phyloP scores from a whole-genome alignment of 1,140 invertebrate species.

The Acromyrmex charruanus region DNA sequence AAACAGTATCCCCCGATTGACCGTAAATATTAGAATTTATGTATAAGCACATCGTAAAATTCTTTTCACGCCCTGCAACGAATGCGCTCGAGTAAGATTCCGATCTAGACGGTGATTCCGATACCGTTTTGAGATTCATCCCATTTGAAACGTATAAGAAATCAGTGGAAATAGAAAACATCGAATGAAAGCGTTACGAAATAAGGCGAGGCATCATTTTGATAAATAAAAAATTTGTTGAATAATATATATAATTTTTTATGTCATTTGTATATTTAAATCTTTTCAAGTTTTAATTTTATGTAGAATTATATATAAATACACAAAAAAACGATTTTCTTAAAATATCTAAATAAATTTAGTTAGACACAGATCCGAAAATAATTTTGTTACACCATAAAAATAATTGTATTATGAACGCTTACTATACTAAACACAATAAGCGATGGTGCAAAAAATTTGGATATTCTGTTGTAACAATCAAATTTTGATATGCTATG shows the following conservation, averaged over 20 bases:
- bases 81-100: constrained; percentile 8
- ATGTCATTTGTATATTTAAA: background rate
- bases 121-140: constrained; percentile 3
- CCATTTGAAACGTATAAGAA: background rate
- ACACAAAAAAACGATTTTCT: no score
- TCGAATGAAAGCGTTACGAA: background rate
- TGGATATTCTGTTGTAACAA: no score
- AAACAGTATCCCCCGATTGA: constrained; percentile 29
- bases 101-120: background rate
- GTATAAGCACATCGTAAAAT: background rate
- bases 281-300: background rate
- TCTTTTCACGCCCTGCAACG: constrained; percentile 26
- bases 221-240: background rate
- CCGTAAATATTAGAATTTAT: constrained; percentile 60
- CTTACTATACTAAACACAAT: no score
- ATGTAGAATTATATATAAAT: background rate
- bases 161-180: background rate
- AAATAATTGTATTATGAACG: no score
- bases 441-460: no score
- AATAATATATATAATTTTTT: background rate
- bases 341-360: no score
- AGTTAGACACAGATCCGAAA: no score
- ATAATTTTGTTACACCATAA: no score
- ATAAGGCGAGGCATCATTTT: background rate
- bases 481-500: no score